Percentiles rank a stretch among this genome's conserved stretches.
Conservation (phyloP, 2,888 invertebrate genomes). For the Tetropium fuscum region DNA sequence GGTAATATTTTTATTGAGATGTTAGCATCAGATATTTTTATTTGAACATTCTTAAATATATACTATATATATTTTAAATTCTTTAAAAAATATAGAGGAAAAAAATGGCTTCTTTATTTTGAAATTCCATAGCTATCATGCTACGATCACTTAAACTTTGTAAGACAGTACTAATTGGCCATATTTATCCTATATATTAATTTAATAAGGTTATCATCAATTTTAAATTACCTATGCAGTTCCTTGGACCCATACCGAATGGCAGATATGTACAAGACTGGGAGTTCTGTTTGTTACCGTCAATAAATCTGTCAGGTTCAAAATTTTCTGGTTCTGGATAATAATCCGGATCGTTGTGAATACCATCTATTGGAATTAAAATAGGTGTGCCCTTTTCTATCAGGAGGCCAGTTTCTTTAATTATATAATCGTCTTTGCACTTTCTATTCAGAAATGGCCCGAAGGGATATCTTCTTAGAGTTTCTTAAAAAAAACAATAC, state of each 20-base stretch:
- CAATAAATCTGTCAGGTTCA: conserved; percentile 64
- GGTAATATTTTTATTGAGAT: no score
- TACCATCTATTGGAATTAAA: conserved; percentile 59
- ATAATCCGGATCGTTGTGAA: conserved; percentile 61
- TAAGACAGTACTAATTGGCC: no score
- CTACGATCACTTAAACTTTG: no score
- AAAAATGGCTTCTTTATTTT: no score
- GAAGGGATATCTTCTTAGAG: conserved; percentile 64
- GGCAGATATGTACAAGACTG: conserved; percentile 55
- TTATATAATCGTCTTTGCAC: conserved; percentile 55
- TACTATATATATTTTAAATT: no score
- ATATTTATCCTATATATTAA: no score
- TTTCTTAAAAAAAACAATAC: conserved; percentile 58
- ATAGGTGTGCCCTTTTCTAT: conserved; percentile 63
- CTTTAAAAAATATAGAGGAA: no score
- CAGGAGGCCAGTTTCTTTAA: conserved; percentile 60
- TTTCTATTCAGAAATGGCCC: conserved; percentile 56
- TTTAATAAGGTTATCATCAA: no score
- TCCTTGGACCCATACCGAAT: conserved; percentile 61
- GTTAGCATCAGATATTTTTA: no score
- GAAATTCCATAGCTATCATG: no score
- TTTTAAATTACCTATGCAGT: conserved; percentile 58
- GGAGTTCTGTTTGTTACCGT: conserved; percentile 53
- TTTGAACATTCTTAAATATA: no score
- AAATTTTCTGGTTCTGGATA: conserved; percentile 65